A percentile compares a stretch with the other conserved stretches of the same genome.
phyloP scores from a whole-genome alignment of 2,888 invertebrate species.

The Geotrupes spiniger region DNA sequence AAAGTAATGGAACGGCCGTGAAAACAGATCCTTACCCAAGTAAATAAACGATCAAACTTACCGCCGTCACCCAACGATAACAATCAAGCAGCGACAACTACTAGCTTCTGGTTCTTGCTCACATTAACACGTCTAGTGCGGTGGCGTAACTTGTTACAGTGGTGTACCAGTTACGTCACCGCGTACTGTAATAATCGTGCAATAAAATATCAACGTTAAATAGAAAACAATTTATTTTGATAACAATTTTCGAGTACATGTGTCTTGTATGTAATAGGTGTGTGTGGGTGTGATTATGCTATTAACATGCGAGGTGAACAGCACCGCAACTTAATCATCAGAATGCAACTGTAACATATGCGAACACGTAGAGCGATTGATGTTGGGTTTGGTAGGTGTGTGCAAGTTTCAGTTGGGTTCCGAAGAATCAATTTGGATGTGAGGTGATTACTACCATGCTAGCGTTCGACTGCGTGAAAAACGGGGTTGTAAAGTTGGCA shows the following conservation, averaged over 20 bases:
- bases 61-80: slow-evolving; percentile 11
- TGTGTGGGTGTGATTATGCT: slow-evolving; percentile 24
- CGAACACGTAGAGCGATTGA: slow-evolving; percentile 42
- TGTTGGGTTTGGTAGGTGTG: slow-evolving; percentile 17
- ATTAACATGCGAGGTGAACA: slow-evolving; percentile 8
- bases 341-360: slow-evolving; percentile 31
- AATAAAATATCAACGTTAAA: slow-evolving; percentile 27
- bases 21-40: too few species aligned
- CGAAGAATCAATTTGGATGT: too few species aligned
- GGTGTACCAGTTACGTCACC: too few species aligned
- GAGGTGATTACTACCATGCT: slow-evolving; percentile 5
- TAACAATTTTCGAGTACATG: slow-evolving; percentile 20
- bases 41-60: slow-evolving; percentile 20
- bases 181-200: slow-evolving; percentile 22
- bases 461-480: not conserved
- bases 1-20: slow-evolving; percentile 45
- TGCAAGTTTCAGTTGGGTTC: slow-evolving; percentile 18
- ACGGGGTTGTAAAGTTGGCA: too few species aligned
- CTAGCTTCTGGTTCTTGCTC: too few species aligned
- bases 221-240: slow-evolving; percentile 44
- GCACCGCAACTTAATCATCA: not conserved
- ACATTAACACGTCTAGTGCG: too few species aligned
- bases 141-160: too few species aligned
- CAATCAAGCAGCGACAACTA: too few species aligned
- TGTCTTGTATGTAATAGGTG: slow-evolving; percentile 14